Percentiles rank a stretch among this genome's conserved stretches.
Evolutionary conservation across 2,888 invertebrate species (phyloP).

Genomic region (Morpho achilles): DNA sequence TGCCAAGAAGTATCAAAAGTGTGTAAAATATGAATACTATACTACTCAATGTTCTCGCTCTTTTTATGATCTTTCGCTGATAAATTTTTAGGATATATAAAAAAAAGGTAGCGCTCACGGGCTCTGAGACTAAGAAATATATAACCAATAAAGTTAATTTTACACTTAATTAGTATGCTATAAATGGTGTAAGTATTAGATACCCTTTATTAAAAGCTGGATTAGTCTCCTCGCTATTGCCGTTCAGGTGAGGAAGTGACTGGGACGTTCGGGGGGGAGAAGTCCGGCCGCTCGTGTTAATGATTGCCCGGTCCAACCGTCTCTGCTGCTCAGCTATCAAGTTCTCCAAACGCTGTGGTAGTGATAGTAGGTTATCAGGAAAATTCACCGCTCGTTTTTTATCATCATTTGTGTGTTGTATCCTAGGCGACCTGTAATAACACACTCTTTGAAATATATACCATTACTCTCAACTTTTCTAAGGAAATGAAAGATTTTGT

Average conservation of each 20-base stretch:
- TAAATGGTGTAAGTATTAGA: background rate
- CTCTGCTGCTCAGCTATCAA: slow-evolving; percentile 43
- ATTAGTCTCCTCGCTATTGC: slow-evolving; percentile 29
- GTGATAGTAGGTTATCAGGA: slow-evolving; percentile 50
- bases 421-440: slow-evolving; percentile 42
- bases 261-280: slow-evolving; percentile 48
- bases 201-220: slow-evolving; percentile 33
- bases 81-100: no score
- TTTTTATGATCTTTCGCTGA: no score
- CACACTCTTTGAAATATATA: background rate
- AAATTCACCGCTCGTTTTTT: slow-evolving; percentile 60
- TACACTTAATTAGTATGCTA: background rate
- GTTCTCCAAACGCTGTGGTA: slow-evolving; percentile 47
- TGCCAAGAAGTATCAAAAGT: no score
- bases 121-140: no score
- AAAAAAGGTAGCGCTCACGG: no score
- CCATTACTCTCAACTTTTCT: background rate
- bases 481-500: background rate
- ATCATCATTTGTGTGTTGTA: slow-evolving; percentile 35
- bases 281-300: slow-evolving; percentile 40
- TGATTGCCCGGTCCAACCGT: slow-evolving; percentile 46
- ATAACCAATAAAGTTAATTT: no score
- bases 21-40: no score
- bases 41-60: no score
- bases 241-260: slow-evolving; percentile 54